Evolutionary conservation across 2,888 invertebrate species (phyloP), one percentile per base, ranked within the genome.

Genomic region (Xestia ashworthii): DNA sequence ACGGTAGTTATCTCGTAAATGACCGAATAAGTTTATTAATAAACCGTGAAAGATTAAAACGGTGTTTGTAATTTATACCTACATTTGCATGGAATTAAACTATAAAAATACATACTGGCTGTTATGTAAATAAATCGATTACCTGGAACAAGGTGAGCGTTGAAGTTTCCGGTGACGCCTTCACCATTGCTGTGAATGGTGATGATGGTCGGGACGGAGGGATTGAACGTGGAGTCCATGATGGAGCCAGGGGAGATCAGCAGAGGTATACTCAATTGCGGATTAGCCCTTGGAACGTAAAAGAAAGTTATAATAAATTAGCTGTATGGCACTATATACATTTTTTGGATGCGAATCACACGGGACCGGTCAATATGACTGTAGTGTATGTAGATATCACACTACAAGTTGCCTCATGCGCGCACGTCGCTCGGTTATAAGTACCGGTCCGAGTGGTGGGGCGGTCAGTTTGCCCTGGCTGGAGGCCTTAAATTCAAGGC

Each of bases 71-170:
- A 50, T 19, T 50, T 19, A 19, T 50, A 46, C 9, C 0, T 1
- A 48, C 14, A 50, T 50, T 50, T 22, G 53, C 11, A 53, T 22
- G 53, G 22, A 53, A n/a, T 22, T 53, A 11, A 53, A 22, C 53
- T 22, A 8, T 11, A 25, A 58, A 58, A 58, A 25, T 14, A n/a
- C 1, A 25, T 14, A 14, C 14, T 0, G 1, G 12, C 1, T 25
- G 25, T 14, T 16, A 55, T n/a, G 55, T 25, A 58, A 14, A 58
- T 14, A 44, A 64, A 50, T 6, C 22, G 41, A 48, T 86, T 91
- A 96, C 96, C 93, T 48, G 88, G 88, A 3, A 94, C 83, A 16
- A 94, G 74, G 81, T 94, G 94, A 22, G 96, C 95, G 71, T 96
- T 96, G 83, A 94, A 95, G 88, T 96, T 96, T 77, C 94, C 95